Evolutionary conservation across 1,140 invertebrate genomes (phyloP), one percentile per base, ranked within the genome.

Genomic region (Polypedilum vanderplanki): DNA sequence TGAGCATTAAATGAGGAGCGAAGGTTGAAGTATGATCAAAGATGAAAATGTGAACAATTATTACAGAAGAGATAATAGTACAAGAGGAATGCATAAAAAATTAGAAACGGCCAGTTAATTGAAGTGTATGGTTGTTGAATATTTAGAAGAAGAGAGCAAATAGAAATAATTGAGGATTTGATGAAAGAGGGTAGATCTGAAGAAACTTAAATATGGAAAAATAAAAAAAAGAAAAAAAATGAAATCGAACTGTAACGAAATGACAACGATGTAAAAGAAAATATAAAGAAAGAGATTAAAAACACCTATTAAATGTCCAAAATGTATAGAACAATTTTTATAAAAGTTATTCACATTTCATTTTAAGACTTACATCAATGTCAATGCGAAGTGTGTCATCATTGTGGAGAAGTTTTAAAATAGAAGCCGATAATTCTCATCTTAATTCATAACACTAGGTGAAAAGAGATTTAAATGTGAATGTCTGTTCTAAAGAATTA

Each of bases 381-480:
- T n/a, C 3, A 7, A 4, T 22, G 20, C 9, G 65, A 70, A 20
- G 10, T 70, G 1, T 70, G 65, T 70, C 65, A 70, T 8, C 20
- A 20, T 20, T 70, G 65, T 70, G 65, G 65, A 0, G 20, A 70
- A 70, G 10, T 70, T 9, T 70, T 70, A 70, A 22, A 70, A 70
- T 20, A 70, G 65, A 1, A 17, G 65, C 3, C 65, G 65, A 20
- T 10, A 70, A 70, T 22, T 70, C 65, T 1, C 65, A 70, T 20
- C 2, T 12, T 20, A 20, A 70, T 70, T 18, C 65, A 70, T 10
- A 70, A 70, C 9, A 18, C n/a, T 22, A 7, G 65, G 65, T 7
- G 65, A 70, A 18, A 70, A 70, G 18, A n/a, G 65, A 12, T 70
- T 70, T 18, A 70, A 22, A 70, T 70, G 65, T 70, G 65, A 70